Evolutionary conservation across 2,113 vertebrate species (phyloP).

Genomic region (Petroica traversi): DNA sequence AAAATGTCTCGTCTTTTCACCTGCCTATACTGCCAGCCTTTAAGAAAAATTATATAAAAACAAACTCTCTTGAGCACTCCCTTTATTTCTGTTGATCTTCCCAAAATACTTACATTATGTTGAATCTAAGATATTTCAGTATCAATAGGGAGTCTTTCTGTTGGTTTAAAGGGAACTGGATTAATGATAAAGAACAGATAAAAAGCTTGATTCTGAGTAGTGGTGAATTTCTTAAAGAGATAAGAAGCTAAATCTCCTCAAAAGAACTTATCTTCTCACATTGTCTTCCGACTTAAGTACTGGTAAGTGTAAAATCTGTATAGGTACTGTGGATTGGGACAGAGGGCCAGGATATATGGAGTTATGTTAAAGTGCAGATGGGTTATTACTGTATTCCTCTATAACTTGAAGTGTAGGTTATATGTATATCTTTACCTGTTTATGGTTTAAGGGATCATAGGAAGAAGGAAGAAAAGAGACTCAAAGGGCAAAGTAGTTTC

Average conservation of each 20-base stretch:
- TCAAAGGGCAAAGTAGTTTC: neutral
- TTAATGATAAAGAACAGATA: neutral
- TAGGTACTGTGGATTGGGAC: neutral
- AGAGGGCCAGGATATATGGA: neutral
- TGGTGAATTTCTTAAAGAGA: neutral
- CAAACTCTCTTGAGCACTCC: neutral
- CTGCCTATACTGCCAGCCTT: neutral
- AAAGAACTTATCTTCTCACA: neutral
- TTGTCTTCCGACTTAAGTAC: neutral
- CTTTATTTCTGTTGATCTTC: neutral
- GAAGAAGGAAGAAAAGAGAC: neutral
- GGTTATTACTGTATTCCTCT: neutral
- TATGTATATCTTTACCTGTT: neutral
- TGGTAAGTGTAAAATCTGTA: neutral
- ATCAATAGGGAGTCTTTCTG: neutral
- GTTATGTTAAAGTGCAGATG: neutral
- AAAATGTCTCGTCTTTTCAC: neutral
- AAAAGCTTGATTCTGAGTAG: neutral
- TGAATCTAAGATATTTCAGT: neutral
- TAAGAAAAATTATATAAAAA: neutral
- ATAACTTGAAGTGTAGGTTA: neutral
- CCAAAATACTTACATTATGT: neutral
- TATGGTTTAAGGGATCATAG: neutral
- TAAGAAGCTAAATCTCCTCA: neutral
- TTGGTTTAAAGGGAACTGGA: neutral